A percentile compares a stretch with the other conserved stretches of the same genome.
Evolutionary conservation across 2,113 vertebrate species (phyloP).

Genomic region (Zeus faber): DNA sequence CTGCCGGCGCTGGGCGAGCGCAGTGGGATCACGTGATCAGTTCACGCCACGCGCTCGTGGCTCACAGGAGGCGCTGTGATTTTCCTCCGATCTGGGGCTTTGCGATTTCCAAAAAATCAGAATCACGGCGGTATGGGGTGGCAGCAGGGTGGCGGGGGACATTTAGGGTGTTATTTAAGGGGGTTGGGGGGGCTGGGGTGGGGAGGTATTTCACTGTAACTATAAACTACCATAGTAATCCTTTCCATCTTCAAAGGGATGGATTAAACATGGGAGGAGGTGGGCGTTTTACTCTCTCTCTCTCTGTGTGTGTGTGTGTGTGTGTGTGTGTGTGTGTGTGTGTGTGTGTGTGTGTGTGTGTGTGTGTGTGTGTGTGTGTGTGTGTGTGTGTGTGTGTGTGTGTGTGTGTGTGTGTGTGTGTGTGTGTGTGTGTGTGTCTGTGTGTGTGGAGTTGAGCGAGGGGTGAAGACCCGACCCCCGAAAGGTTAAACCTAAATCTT

Average conservation of each 20-base stretch:
- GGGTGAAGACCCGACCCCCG: conserved; percentile 42
- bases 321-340: not conserved
- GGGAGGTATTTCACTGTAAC: conserved; percentile 48
- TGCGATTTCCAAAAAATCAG: too few relatives aligned
- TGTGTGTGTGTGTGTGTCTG: conserved; percentile 31
- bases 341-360: not conserved
- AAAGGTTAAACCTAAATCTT: conserved; percentile 54
- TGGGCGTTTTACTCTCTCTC: too few relatives aligned
- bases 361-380: not conserved
- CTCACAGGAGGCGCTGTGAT: too few relatives aligned
- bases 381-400: not conserved
- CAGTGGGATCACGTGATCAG: too few relatives aligned
- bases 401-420: conserved; percentile 15
- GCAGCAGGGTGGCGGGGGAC: not conserved
- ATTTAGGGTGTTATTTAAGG: conserved; percentile 10
- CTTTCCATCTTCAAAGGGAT: conserved; percentile 49
- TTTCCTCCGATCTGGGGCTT: too few relatives aligned
- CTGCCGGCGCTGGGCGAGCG: too few relatives aligned
- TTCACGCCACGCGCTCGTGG: too few relatives aligned
- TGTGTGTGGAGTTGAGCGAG: too few relatives aligned
- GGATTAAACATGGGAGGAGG: conserved; percentile 4
- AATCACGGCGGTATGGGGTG: too few relatives aligned
- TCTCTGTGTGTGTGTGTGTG: conserved; percentile 13
- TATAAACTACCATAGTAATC: conserved; percentile 53
- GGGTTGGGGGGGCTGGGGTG: not conserved